These are phyloP conservation scores for Bombycilla garrulus DNA, from an alignment of 2,113 vertebrate species.

Conservation along the genomic window DNA sequence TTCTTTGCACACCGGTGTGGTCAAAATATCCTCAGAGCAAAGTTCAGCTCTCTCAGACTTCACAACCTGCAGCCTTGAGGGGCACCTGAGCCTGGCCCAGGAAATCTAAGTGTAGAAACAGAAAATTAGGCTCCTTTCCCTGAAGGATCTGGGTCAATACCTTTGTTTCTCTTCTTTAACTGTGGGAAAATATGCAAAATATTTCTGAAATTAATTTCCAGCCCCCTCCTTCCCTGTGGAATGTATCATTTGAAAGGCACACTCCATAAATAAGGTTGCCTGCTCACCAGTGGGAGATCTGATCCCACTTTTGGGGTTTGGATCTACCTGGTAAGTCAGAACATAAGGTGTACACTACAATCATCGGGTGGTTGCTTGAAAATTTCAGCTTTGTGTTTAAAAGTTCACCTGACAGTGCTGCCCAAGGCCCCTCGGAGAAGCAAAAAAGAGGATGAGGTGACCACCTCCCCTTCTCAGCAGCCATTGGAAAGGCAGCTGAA, in stretches of 20 bases:
- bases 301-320: background rate
- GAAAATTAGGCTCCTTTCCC: background rate
- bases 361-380: background rate
- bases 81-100: background rate
- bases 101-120: background rate
- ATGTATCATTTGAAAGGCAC: background rate
- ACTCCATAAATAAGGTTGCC: background rate
- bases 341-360: background rate
- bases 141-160: background rate
- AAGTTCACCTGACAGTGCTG: background rate
- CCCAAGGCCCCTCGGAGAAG: background rate
- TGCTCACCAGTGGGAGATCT: background rate
- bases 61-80: background rate
- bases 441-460: background rate
- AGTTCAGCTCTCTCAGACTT: background rate
- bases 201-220: background rate
- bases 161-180: background rate
- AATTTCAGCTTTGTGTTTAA: background rate
- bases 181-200: background rate
- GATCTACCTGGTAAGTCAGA: background rate
- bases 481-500: background rate
- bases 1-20: rapidly evolving
- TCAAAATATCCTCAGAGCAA: background rate
- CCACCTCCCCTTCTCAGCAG: background rate
- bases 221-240: rapidly evolving